Evolutionary conservation across 2,113 vertebrate genomes (phyloP), one percentile per base, ranked within the genome.

Genomic region (Otus sunia): DNA sequence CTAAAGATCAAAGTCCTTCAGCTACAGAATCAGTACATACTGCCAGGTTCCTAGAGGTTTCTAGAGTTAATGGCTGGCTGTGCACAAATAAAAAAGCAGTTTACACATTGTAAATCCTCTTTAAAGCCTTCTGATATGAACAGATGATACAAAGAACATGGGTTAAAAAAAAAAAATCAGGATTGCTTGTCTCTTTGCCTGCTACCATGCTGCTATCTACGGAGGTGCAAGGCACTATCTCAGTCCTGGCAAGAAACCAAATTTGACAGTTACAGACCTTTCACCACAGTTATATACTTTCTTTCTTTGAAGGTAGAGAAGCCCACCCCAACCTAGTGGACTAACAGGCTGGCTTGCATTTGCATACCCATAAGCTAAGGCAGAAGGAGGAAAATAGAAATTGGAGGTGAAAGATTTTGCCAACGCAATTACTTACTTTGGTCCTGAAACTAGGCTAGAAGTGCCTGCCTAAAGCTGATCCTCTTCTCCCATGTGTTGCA

Each of bases 1-100:
- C 76, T 93, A 68, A 88, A 93, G 94, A 97, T 52, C 82, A 79
- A 96, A 96, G 90, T 95, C 84, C 81, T 90, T n/a, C 76, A 83
- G 11, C 88, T 86, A 71, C 67, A 86, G 39, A 88, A 72, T 36
- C 27, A 41, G 32, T 17, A 67, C 9, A 59, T 3, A 34, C 25
- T 73, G 66, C 72, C 83, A 87, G 12, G 52, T 86, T 90, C 90
- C 78, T 64, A 82, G 77, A 74, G 78, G n/a, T 59, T 95, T 58
- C 63, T 47, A 66, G 52, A 83, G 75, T 59, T 88, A 84, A 92
- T 22, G 50, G 20, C 58, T 84, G 68, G 41, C 55, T 81, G 67
- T 0, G 3, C 82, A 79, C 41, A 63, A 18, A 75, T 8, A 41
- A 88, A 86, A 84, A 56, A 77, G 43, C 37, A 85, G 49, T 59